phyloP scores from a whole-genome alignment of 2,888 invertebrate genomes.

The Ophion obscuratus region DNA sequence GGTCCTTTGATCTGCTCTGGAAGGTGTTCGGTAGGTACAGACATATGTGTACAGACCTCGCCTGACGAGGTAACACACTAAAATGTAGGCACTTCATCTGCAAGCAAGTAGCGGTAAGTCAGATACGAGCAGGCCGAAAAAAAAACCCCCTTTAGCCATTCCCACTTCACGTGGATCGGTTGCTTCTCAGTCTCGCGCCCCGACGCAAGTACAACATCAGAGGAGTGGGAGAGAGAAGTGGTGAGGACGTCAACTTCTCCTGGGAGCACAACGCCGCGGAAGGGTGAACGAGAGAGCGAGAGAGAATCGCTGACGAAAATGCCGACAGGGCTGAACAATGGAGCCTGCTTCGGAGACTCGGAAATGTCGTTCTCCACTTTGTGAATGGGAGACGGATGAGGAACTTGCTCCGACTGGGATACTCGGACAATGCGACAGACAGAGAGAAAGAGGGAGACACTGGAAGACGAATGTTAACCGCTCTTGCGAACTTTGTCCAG shows the following conservation, averaged over 20 bases:
- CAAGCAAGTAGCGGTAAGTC: conserved; percentile 30
- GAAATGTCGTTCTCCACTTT: conserved; percentile 80
- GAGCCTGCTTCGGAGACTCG: conserved; percentile 79
- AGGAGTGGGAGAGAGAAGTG: conserved; percentile 46
- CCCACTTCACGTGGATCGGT: conserved; percentile 50
- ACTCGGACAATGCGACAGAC: conserved; percentile 76
- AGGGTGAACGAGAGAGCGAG: conserved; percentile 21
- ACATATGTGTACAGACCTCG: background rate
- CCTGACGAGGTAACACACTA: conserved; percentile 22
- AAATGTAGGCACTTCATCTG: conserved; percentile 39
- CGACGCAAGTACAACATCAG: conserved; percentile 19
- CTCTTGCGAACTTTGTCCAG: conserved; percentile 36
- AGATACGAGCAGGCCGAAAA: conserved; percentile 27
- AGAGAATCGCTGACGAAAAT: conserved; percentile 67
- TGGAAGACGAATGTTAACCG: conserved; percentile 79
- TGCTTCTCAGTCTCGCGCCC: conserved; percentile 35
- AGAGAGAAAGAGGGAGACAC: conserved; percentile 69
- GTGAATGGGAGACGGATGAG: conserved; percentile 82
- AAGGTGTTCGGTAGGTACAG: background rate
- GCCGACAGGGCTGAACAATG: conserved; percentile 74
- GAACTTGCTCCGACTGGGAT: conserved; percentile 78
- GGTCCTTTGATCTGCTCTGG: conserved; percentile 1
- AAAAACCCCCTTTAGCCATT: conserved; percentile 45
- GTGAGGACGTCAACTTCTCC: conserved; percentile 51
- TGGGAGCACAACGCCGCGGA: conserved; percentile 27